Evolutionary conservation across 1,140 invertebrate genomes (phyloP).

Genomic region (Danaus plexippus): DNA sequence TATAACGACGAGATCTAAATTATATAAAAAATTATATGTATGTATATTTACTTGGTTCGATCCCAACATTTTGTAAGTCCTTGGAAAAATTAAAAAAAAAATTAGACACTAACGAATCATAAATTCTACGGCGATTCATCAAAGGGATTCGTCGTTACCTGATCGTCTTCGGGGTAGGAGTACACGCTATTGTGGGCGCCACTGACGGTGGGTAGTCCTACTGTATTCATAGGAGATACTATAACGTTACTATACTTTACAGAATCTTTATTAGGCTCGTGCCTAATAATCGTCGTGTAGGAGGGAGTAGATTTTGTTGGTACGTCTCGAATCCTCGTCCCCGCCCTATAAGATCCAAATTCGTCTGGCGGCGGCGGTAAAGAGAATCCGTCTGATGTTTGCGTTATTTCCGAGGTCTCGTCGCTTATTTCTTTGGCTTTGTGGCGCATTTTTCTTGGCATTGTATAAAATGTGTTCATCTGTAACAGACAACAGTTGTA

Average conservation of each 20-base stretch:
- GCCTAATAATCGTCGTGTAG: conserved; percentile 49
- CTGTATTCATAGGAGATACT: conserved; percentile 56
- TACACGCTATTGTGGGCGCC: conserved; percentile 40
- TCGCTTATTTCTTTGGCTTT: conserved; percentile 58
- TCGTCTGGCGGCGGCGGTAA: conserved; percentile 63
- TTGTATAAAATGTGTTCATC: conserved; percentile 66
- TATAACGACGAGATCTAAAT: neutral
- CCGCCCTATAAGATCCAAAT: conserved; percentile 53
- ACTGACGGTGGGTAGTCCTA: conserved; percentile 51
- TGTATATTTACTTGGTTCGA: conserved; percentile 24
- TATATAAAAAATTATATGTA: conserved; percentile 20
- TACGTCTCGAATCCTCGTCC: conserved; percentile 49
- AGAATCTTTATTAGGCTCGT: conserved; percentile 39
- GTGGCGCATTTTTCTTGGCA: conserved; percentile 57
- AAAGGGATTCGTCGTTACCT: conserved; percentile 60
- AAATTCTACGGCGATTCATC: conserved; percentile 29
- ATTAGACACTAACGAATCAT: conserved; percentile 4
- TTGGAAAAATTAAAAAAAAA: conserved; percentile 16
- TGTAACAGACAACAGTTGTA: conserved; percentile 25
- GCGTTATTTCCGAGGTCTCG: conserved; percentile 56
- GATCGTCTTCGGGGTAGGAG: conserved; percentile 53
- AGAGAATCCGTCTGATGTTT: conserved; percentile 59
- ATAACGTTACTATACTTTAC: conserved; percentile 39
- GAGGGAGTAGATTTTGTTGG: conserved; percentile 44
- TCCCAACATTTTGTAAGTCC: conserved; percentile 21